A percentile compares a stretch with the other conserved stretches of the same genome.
Evolutionary conservation across 2,797 vertebrate species (phyloP).

Genomic region (Poeciliopsis presidionis): DNA sequence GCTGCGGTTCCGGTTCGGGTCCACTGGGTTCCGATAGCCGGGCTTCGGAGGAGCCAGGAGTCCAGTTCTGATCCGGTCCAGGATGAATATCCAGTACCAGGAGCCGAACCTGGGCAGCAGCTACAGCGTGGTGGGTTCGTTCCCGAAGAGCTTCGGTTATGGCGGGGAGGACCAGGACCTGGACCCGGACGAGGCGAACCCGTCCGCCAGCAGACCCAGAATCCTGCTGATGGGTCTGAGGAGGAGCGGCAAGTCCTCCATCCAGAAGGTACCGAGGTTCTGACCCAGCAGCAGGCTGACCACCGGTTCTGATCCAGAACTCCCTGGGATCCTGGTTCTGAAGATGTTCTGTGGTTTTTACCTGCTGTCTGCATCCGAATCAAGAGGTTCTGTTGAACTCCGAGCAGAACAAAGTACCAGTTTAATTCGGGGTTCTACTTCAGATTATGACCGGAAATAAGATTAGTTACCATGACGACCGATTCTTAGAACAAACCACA

Average conservation of each 20-base stretch:
- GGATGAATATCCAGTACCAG: constrained; percentile 85
- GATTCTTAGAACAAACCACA: no score
- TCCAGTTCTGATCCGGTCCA: neutral
- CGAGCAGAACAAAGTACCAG: no score
- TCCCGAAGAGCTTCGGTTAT: constrained; percentile 91
- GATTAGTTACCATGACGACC: no score
- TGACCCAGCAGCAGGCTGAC: neutral
- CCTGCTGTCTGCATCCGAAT: neutral
- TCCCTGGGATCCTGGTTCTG: neutral
- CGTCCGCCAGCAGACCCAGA: constrained; percentile 84
- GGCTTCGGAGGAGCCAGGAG: neutral
- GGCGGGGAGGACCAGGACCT: constrained; percentile 86
- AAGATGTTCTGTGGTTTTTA: neutral
- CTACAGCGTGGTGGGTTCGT: constrained; percentile 84
- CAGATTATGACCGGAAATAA: no score
- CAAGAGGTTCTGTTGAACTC: neutral
- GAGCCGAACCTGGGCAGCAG: constrained; percentile 78
- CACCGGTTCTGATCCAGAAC: neutral
- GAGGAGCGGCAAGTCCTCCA: constrained; percentile 93
- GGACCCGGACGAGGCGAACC: constrained; percentile 81
- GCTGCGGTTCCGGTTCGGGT: constrained; percentile 19
- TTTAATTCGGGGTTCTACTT: neutral
- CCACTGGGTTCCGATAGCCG: constrained; percentile 1
- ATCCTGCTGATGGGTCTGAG: constrained; percentile 93
- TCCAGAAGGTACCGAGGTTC: constrained; percentile 88